Base-by-base conservation (phyloP, 2,888 invertebrate species). In the Leptinotarsa peninsularis region DNA sequence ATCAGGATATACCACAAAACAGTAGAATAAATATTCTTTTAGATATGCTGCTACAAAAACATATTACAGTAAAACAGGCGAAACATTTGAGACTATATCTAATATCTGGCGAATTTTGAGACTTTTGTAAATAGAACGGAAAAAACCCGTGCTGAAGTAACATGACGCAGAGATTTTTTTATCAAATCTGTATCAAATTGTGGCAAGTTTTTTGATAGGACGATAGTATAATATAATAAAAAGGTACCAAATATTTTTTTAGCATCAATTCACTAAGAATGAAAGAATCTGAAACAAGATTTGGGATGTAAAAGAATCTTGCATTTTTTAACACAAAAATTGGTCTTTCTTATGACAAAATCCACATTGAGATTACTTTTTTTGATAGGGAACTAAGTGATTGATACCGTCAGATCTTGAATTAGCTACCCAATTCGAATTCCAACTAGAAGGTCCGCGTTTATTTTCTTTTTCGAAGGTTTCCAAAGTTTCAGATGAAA, bases 341-440 rank as follows among this genome's bases (percentile, higher is more conserved):
- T 67, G 49, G 10, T 18, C 21, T 3, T 67, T 67, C 17, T 67
- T 67, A n/a, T 50, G 49, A 67, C 21, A 67, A 67, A 43, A 7
- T 43, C 49, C 49, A 67, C 50, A 50, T 67, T 18, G 21, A 17
- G 7, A 43, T 67, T 67, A 49, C 23, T 33, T 66, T 23, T 66
- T 23, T 33, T 63, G 66, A 66, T 66, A 23, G 33, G 23, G 18
- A 23, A 66, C 1, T 15, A 66, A 17, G 33, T 66, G 66, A 14
- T 21, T 15, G 5, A 66, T 33, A 7, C 18, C 7, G 33, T 66
- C 66, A 66, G 18, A 66, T 23, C 66, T 18, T 17, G 66, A 66
- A 66, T 66, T 17, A 17, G 66, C 66, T 17, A 27, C 4, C n/a
- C 21, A 7, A 66, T 66, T 18, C 17, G 23, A 27, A 66, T 23